Percentiles rank a stretch among this genome's conserved stretches.
Evolutionary conservation across 2,888 invertebrate genomes (phyloP).

Genomic region (Parnassius orleans): DNA sequence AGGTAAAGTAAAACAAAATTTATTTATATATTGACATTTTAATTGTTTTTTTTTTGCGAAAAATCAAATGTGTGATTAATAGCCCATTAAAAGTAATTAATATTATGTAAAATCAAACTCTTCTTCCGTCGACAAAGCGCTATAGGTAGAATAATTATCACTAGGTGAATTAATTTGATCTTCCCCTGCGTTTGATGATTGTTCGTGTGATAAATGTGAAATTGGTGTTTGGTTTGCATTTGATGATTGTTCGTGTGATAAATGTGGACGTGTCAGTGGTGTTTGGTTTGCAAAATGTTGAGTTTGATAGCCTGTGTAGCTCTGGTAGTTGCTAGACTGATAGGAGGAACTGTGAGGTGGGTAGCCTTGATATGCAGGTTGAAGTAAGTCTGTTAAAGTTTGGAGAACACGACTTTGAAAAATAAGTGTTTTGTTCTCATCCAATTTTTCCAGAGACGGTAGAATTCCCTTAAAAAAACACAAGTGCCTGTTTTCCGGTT

Average conservation of each 20-base stretch:
- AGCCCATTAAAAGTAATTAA: neutral
- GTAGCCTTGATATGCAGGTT: too few relatives aligned
- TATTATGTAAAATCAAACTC: slow-evolving; percentile 1
- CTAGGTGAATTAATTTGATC: slow-evolving; percentile 1
- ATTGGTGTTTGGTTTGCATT: too few relatives aligned
- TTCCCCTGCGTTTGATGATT: neutral
- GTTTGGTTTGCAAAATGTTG: too few relatives aligned
- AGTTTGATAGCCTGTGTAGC: too few relatives aligned
- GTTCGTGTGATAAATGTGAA: too few relatives aligned
- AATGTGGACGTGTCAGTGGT: too few relatives aligned
- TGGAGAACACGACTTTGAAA: neutral
- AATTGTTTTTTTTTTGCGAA: slow-evolving; percentile 1
- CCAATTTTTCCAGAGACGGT: neutral
- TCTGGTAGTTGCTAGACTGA: too few relatives aligned
- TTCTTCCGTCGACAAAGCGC: neutral
- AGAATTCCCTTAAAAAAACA: slow-evolving; percentile 1
- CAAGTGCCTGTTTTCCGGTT: slow-evolving; percentile 1
- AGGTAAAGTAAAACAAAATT: slow-evolving; percentile 2
- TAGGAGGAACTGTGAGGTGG: too few relatives aligned
- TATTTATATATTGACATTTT: too few relatives aligned
- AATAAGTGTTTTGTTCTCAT: slow-evolving; percentile 1
- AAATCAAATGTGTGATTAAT: neutral
- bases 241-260: too few relatives aligned
- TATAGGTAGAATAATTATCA: slow-evolving; percentile 1
- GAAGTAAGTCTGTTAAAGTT: neutral